Evolutionary conservation across 2,888 invertebrate genomes (phyloP), one percentile per base, ranked within the genome.

Genomic region (Lithophane leautieri): DNA sequence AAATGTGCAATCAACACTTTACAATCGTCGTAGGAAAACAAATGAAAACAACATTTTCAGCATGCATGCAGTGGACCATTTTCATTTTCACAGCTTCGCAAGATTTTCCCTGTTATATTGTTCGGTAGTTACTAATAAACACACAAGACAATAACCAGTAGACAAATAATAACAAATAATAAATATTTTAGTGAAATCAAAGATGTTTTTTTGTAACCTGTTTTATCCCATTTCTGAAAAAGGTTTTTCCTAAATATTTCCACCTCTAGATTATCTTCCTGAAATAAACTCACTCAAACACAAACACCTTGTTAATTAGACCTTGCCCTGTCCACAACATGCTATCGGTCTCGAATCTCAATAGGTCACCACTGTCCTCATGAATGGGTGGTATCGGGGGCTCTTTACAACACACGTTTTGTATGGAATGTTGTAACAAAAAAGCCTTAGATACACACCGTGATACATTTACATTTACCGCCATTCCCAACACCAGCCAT

Each of bases 331-430:
- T 96, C 96, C 94, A 94, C 73, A 89, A 42, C 88, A 94, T 71
- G 75, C 85, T 83, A 88, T 85, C 93, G 88, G 87, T 90, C 90
- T 92, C 91, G 89, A 93, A 94, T 95, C 94, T 95, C 95, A 95
- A 96, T 95, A 96, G 96, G 95, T 96, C 95, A 96, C 96, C 96
- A 95, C 91, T 94, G 94, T 94, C 94, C 93, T 95, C 92, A 96
- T 96, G 96, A 96, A 96, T 96, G 96, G 96, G 96, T 96, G 96
- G 96, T 94, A 96, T 95, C 95, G 95, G 94, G 90, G 93, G 94
- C 95, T 94, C 95, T 95, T 95, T 96, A 96, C 95, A 96, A 95
- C 95, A 93, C 94, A 94, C 95, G 95, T 96, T 96, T 96, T 96
- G 96, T 96, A 93, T 92, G 96, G 96, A 96, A 96, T 96, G 96